These are phyloP conservation scores for Xerus inauris DNA, from an alignment of 2,113 vertebrate genomes.

Conservation along the genomic window DNA sequence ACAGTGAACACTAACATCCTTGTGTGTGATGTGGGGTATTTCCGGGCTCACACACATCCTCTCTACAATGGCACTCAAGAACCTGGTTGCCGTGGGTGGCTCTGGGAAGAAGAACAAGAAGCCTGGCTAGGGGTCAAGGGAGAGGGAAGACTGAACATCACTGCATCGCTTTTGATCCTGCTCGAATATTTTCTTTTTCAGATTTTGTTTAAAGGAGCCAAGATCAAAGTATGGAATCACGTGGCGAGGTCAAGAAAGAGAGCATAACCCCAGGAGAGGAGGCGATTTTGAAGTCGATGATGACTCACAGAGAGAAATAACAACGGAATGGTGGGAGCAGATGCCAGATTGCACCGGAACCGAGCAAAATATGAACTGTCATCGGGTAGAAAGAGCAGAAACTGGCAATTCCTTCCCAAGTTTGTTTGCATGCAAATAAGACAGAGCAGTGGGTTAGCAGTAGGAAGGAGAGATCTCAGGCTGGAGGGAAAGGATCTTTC, in stretches of 20 bases:
- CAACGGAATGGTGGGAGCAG: not conserved
- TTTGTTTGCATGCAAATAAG: not conserved
- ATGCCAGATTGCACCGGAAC: not conserved
- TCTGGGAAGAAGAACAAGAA: not conserved
- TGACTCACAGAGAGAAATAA: not conserved
- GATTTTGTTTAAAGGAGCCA: not conserved
- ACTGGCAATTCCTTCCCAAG: not conserved
- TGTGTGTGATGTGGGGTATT: not conserved
- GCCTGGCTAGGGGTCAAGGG: not conserved
- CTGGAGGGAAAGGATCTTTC: not conserved
- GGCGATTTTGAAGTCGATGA: not conserved
- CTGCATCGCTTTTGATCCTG: not conserved
- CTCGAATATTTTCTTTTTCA: not conserved
- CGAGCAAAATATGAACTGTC: not conserved
- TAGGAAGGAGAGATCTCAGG: not conserved
- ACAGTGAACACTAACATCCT: too few species aligned
- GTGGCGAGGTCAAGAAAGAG: not conserved
- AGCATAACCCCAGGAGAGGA: not conserved
- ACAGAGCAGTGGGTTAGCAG: not conserved
- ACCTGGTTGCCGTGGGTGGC: not conserved
- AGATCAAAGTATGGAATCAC: conserved; percentile 1
- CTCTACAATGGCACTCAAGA: not conserved
- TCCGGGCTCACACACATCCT: not conserved
- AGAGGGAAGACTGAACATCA: not conserved
- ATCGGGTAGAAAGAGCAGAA: not conserved